These are phyloP conservation scores for Microcebus lehilahytsara DNA, from an alignment of 2,113 vertebrate species.

Conservation along the genomic window DNA sequence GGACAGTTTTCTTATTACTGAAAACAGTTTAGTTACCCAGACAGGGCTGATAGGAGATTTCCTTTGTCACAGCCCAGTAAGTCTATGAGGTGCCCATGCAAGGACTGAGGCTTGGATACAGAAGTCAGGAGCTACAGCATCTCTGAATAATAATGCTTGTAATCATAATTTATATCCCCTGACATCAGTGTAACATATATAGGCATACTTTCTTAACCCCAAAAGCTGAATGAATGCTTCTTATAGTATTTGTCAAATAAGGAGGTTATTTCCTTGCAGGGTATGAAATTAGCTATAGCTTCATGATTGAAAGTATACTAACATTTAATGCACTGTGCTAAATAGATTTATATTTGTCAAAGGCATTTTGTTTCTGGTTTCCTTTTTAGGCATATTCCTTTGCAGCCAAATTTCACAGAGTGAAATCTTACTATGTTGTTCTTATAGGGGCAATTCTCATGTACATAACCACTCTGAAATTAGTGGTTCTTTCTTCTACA, in stretches of 20 bases:
- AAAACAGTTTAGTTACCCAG: slow-evolving; percentile 83
- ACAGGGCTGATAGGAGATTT: slow-evolving; percentile 81
- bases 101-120: slow-evolving; percentile 72
- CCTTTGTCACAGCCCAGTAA: slow-evolving; percentile 82
- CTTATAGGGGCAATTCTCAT: slow-evolving; percentile 72
- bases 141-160: slow-evolving; percentile 80
- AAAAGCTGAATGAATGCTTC: slow-evolving; percentile 66
- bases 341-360: slow-evolving; percentile 84
- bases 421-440: slow-evolving; percentile 72
- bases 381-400: slow-evolving; percentile 69
- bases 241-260: slow-evolving; percentile 72
- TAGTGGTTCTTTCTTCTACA: slow-evolving; percentile 74
- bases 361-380: slow-evolving; percentile 77
- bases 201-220: slow-evolving; percentile 74
- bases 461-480: slow-evolving; percentile 71
- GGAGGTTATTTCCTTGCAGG: slow-evolving; percentile 79
- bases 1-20: slow-evolving; percentile 82
- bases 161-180: slow-evolving; percentile 80
- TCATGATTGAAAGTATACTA: slow-evolving; percentile 74
- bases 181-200: slow-evolving; percentile 75
- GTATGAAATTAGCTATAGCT: slow-evolving; percentile 72
- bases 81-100: slow-evolving; percentile 69
- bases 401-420: slow-evolving; percentile 78
- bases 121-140: slow-evolving; percentile 73
- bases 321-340: slow-evolving; percentile 83